Conservation (phyloP, 1,140 invertebrate genomes). For the Apocrypta bakeri region DNA sequence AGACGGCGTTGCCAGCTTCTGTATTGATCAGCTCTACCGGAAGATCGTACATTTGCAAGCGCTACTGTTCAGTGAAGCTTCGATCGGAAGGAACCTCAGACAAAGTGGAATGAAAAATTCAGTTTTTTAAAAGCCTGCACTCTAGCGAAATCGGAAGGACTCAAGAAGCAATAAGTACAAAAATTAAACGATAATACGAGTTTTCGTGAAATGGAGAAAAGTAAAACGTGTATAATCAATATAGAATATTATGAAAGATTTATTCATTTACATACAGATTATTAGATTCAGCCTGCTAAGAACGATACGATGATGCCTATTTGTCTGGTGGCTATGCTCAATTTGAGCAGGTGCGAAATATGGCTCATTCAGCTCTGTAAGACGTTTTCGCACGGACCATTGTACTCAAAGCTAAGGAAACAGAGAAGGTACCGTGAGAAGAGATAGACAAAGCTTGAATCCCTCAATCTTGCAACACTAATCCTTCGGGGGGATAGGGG, state of each 20-base stretch:
- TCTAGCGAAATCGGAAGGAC: neutral
- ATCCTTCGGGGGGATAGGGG: neutral
- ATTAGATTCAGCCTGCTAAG: neutral
- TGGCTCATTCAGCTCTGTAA: neutral
- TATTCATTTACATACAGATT: conserved; percentile 16
- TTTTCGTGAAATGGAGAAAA: neutral
- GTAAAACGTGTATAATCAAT: neutral
- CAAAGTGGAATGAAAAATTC: neutral
- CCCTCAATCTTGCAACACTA: conserved; percentile 25
- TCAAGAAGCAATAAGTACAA: too few species aligned
- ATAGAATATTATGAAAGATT: neutral
- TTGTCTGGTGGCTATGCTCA: neutral
- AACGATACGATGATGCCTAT: neutral
- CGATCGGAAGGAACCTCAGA: neutral
- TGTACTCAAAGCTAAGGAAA: neutral
- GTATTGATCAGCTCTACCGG: conserved; percentile 3
- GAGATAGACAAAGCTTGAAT: neutral
- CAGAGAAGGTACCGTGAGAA: neutral
- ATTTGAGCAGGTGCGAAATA: conserved; percentile 18
- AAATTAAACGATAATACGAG: neutral
- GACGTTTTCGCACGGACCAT: neutral
- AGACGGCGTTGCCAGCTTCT: neutral
- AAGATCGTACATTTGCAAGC: conserved; percentile 42
- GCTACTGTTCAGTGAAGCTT: neutral
- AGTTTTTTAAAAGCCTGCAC: neutral